Evolutionary conservation across 1,140 invertebrate species (phyloP).

Genomic region (Aphis craccivora): DNA sequence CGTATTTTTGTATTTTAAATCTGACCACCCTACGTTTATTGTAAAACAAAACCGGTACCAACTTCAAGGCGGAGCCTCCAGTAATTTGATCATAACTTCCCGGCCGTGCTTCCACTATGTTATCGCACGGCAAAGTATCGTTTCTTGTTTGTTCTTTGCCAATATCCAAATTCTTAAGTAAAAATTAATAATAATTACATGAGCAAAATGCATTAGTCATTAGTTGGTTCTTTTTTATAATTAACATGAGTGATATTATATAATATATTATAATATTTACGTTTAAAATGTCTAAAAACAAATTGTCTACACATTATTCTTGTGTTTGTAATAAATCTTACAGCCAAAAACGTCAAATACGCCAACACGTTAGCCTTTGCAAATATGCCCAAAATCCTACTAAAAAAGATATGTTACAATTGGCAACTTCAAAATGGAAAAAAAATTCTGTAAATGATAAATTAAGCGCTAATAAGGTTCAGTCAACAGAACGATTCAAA

Average conservation of each 20-base stretch:
- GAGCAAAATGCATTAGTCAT: not conserved
- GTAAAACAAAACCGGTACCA: too few relatives aligned
- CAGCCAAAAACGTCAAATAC: not conserved
- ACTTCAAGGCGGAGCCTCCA: too few relatives aligned
- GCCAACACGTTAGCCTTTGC: not conserved
- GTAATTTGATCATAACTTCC: too few relatives aligned
- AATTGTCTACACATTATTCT: not conserved
- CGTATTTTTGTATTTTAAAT: too few relatives aligned
- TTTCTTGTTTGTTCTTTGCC: too few relatives aligned
- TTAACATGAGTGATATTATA: not conserved
- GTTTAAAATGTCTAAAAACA: not conserved
- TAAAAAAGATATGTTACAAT: not conserved
- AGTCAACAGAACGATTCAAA: not conserved
- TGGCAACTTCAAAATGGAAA: not conserved
- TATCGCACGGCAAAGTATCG: too few relatives aligned
- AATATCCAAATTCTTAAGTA: too few relatives aligned
- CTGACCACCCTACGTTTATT: too few relatives aligned
- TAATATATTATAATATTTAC: not conserved
- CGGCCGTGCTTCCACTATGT: too few relatives aligned
- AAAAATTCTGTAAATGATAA: not conserved
- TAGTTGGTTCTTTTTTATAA: not conserved
- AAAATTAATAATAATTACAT: not conserved
- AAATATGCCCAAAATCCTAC: constrained; percentile 8
- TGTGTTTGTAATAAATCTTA: not conserved
- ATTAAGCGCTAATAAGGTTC: not conserved